Evolutionary conservation across 2,888 invertebrate species (phyloP), one percentile per base, ranked within the genome.

Genomic region (Acanthopleura granulata): DNA sequence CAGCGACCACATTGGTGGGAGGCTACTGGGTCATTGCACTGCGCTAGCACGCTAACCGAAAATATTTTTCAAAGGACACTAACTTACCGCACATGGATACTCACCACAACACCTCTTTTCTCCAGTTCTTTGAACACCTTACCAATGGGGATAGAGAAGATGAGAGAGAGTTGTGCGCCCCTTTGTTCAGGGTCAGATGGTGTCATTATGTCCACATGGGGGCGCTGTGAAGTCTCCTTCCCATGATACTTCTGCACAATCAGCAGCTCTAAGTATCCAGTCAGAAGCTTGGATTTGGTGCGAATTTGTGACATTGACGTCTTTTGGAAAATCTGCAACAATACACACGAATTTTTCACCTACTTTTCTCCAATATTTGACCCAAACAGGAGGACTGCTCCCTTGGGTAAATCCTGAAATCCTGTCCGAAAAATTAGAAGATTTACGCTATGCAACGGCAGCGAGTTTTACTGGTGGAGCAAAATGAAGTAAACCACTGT

Each of bases 81-180:
- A 40, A 40, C 4, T 40, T 40, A 6, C 40, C 3, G 40, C 3
- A 40, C 9, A 40, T 9, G 9, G 9, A 40, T 49, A 86, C 91
- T 88, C 81, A 92, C 93, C 81, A 92, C 90, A 50, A 92, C 91
- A 51, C 93, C 93, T 66, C 91, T 81, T 76, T 90, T 90, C 78
- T 89, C 85, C 25, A 93, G 84, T 78, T 92, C 90, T 29, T 87
- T 76, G 82, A 91, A 91, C 30, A 92, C 88, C n/a, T 85, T 72
- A 12, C 86, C 82, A 11, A 92, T 87, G 22, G 90, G 87, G 61
- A 89, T 80, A 18, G 89, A 89, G 82, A 93, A 92, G 30, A 86
- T 86, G 66, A 93, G 80, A 1, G 92, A 93, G 49, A 93, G 87
- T 81, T 93, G 93, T 72, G 91, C 91, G 6, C 93, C 93, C 75